Conservation (phyloP, 2,113 vertebrate species). For the Scartelaos histophorus region DNA sequence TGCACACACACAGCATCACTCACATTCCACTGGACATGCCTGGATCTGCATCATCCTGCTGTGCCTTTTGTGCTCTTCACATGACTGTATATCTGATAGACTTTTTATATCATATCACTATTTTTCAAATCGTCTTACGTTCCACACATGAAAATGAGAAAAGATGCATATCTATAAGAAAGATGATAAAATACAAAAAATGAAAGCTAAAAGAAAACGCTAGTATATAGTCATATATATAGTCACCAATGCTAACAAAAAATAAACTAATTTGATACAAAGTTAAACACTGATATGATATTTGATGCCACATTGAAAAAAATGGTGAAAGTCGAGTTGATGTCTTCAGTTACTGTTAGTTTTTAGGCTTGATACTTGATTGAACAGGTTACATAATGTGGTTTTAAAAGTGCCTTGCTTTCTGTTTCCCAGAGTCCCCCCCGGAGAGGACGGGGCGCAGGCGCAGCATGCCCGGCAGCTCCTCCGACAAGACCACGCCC, state of each 20-base stretch:
- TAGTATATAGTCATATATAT: not conserved
- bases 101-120: too few relatives aligned
- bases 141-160: not conserved
- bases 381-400: not conserved
- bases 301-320: too few relatives aligned
- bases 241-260: too few relatives aligned
- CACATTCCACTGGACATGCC: conserved; percentile 63
- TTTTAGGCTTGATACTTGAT: not conserved
- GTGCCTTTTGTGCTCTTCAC: not conserved
- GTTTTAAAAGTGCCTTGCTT: not conserved
- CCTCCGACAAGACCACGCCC: conserved; percentile 82
- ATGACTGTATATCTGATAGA: not conserved
- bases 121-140: not conserved
- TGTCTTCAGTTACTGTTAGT: not conserved
- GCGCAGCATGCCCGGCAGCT: conserved; percentile 90
- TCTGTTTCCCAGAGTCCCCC: conserved; percentile 85
- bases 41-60: conserved; percentile 40
- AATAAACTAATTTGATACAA: too few relatives aligned
- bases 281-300: too few relatives aligned
- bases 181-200: not conserved
- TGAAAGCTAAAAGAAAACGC: not conserved
- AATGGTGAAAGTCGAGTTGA: not conserved
- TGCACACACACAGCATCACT: conserved; percentile 12
- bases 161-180: not conserved
- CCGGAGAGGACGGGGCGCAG: conserved; percentile 89